Conservation (phyloP, 2,888 invertebrate species). For the Trichacis sp. region DNA sequence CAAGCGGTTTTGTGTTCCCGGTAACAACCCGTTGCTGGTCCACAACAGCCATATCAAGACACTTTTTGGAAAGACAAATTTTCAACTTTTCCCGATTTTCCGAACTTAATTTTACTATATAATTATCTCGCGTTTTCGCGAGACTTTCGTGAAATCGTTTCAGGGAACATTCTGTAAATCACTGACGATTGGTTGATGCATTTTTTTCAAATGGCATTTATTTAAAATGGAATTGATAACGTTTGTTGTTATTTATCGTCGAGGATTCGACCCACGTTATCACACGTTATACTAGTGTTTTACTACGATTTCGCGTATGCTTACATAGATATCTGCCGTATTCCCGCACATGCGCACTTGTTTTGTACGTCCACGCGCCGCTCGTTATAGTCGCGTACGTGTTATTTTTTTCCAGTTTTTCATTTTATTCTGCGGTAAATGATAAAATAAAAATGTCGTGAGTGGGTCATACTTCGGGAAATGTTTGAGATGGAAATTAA, state of each 20-base stretch:
- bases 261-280: constrained; percentile 22
- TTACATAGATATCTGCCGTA: constrained; percentile 16
- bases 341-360: constrained; percentile 19
- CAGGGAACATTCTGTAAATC: constrained; percentile 11
- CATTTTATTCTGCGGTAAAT: neutral
- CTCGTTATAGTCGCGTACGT: neutral
- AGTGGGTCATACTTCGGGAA: too few relatives aligned
- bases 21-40: constrained; percentile 56
- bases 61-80: neutral
- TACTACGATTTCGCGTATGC: constrained; percentile 3
- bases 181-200: neutral
- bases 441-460: neutral
- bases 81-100: too few relatives aligned
- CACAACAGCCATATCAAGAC: constrained; percentile 55
- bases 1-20: constrained; percentile 63
- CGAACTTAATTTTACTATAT: too few relatives aligned
- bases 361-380: too few relatives aligned
- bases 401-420: neutral
- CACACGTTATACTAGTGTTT: constrained; percentile 22
- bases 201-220: neutral
- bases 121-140: too few relatives aligned
- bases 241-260: constrained; percentile 7
- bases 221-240: neutral
- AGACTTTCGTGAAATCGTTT: neutral
- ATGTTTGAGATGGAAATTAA: too few relatives aligned